phyloP scores from a whole-genome alignment of 2,113 vertebrate genomes.

The Nanorana parkeri region DNA sequence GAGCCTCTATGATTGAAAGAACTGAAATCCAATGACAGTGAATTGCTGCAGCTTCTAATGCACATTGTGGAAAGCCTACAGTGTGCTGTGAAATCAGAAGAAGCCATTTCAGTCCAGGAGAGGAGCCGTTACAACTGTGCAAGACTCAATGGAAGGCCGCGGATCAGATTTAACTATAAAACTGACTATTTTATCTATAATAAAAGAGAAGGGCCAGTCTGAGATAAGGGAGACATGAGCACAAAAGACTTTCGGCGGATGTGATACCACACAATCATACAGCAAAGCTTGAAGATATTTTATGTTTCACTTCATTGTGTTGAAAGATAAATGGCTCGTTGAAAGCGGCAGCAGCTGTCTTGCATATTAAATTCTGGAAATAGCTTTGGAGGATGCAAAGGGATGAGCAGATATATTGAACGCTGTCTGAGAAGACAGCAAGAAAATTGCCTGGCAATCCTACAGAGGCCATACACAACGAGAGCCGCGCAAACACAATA shows the following conservation, averaged over 20 bases:
- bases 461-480: conserved; percentile 1
- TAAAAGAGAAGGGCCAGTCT: no score
- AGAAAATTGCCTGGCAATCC: conserved; percentile 36
- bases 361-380: conserved; percentile 40
- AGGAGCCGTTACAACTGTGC: no score
- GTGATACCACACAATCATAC: neutral
- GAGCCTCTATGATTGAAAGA: no score
- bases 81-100: no score
- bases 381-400: conserved; percentile 30
- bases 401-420: conserved; percentile 29
- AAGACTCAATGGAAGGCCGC: no score
- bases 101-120: no score
- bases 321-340: conserved; percentile 18
- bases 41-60: no score
- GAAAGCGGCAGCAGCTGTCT: conserved; percentile 3
- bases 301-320: neutral
- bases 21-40: no score
- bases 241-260: neutral
- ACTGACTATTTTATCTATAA: no score
- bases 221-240: no score
- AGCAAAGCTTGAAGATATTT: neutral
- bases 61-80: no score
- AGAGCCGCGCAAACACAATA: conserved; percentile 1
- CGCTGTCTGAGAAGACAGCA: conserved; percentile 24
- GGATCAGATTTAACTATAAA: no score